These are phyloP conservation scores for Drosophila paracracens DNA, from an alignment of 2,888 invertebrate genomes.

Conservation along the genomic window DNA sequence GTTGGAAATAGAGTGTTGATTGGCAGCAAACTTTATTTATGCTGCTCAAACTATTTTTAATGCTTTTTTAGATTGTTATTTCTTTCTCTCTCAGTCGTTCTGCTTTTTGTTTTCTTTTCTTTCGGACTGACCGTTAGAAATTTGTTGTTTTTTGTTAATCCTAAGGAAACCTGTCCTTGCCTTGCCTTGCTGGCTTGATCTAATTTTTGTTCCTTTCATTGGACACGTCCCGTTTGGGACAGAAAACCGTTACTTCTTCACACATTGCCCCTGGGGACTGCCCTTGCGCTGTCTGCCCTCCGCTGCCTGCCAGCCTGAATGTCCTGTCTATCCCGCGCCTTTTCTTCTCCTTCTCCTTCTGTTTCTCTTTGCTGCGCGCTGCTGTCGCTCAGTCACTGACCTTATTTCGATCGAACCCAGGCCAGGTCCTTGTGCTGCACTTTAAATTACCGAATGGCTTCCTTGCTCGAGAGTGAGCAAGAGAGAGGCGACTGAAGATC, in stretches of 20 bases:
- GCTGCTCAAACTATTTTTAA: neutral
- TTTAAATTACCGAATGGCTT: neutral
- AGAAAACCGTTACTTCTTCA: conserved; percentile 53
- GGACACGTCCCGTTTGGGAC: conserved; percentile 58
- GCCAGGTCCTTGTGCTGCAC: conserved; percentile 3
- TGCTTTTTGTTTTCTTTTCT: neutral
- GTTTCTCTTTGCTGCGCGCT: conserved; percentile 4
- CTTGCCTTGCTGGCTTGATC: conserved; percentile 50
- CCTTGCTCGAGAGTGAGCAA: neutral
- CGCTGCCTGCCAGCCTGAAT: conserved; percentile 34
- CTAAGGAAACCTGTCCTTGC: conserved; percentile 57
- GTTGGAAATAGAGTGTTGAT: neutral
- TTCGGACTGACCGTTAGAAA: conserved; percentile 48
- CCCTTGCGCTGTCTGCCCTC: conserved; percentile 18
- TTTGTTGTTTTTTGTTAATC: conserved; percentile 53
- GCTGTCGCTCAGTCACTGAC: conserved; percentile 69
- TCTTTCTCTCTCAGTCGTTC: neutral
- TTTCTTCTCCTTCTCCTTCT: neutral
- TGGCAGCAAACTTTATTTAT: neutral
- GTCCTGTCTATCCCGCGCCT: conserved; percentile 29
- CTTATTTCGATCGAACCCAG: conserved; percentile 66
- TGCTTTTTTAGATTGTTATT: too few species aligned
- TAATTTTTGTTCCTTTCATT: conserved; percentile 60
- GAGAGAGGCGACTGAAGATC: neutral
- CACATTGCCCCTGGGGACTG: conserved; percentile 46